Percentiles rank a stretch among this genome's conserved stretches.
Conservation (phyloP, 2,888 invertebrate species). For the Blomia tropicalis region DNA sequence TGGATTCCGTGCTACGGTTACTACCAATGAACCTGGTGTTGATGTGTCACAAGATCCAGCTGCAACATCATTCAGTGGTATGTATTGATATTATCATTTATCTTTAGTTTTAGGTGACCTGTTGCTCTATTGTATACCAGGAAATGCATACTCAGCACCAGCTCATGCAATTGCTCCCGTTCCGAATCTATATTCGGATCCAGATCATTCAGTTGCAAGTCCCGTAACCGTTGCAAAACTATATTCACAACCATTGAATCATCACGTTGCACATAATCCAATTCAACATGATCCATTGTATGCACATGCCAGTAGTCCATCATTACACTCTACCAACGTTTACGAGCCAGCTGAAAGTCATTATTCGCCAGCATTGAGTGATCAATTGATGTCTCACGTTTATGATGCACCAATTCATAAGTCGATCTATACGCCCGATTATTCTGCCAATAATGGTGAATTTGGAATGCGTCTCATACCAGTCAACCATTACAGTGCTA, state of each 20-base stretch:
- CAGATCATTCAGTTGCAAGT: neutral
- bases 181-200: neutral
- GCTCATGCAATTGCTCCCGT: neutral
- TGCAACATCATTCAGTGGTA: too few species aligned
- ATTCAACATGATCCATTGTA: neutral
- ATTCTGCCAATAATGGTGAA: too few species aligned
- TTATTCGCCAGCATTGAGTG: neutral
- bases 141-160: neutral
- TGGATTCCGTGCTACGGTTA: slow-evolving; percentile 27
- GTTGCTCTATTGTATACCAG: neutral
- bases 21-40: slow-evolving; percentile 27
- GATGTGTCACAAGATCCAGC: neutral
- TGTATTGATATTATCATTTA: too few species aligned
- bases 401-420: neutral
- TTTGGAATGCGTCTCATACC: too few species aligned
- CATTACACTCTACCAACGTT: neutral
- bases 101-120: neutral
- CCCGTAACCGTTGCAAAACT: too few species aligned
- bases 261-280: too few species aligned
- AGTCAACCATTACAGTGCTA: too few species aligned
- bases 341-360: neutral
- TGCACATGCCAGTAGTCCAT: neutral
- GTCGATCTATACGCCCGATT: neutral
- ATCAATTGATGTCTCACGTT: neutral
- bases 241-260: too few species aligned